These are phyloP conservation scores for Cancer borealis DNA, from an alignment of 2,888 invertebrate species.

Conservation along the genomic window DNA sequence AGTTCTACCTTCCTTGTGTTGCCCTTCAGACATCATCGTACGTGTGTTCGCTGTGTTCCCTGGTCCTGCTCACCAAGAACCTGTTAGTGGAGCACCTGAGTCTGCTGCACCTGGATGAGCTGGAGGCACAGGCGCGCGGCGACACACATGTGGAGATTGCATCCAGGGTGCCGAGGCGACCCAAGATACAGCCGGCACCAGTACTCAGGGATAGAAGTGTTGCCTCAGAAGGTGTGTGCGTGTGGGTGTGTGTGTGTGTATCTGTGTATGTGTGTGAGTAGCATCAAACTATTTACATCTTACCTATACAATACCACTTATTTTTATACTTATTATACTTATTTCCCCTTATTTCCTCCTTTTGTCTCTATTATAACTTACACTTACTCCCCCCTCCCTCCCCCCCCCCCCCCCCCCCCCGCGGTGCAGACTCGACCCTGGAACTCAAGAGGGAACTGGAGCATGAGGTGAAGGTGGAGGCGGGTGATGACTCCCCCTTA, in stretches of 20 bases:
- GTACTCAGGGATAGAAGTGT: background rate
- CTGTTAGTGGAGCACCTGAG: conserved; percentile 75
- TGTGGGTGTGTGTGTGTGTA: background rate
- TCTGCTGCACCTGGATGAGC: conserved; percentile 74
- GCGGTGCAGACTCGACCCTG: background rate
- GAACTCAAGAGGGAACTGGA: background rate
- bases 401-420: too few relatives aligned
- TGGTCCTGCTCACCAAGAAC: conserved; percentile 74
- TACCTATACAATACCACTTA: too few relatives aligned
- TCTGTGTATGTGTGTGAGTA: background rate
- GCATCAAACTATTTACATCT: too few relatives aligned
- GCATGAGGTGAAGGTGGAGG: conserved; percentile 32
- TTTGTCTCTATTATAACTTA: too few relatives aligned
- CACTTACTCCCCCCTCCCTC: too few relatives aligned
- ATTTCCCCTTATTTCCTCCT: too few relatives aligned
- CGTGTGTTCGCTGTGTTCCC: conserved; percentile 77
- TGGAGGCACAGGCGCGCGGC: conserved; percentile 66
- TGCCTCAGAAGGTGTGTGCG: background rate
- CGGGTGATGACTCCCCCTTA: conserved; percentile 51
- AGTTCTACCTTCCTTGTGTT: too few relatives aligned
- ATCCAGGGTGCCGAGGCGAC: background rate
- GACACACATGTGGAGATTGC: conserved; percentile 70
- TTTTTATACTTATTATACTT: too few relatives aligned
- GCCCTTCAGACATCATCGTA: conserved; percentile 65
- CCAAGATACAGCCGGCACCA: background rate